phyloP scores from a whole-genome alignment of 2,797 vertebrate genomes.

The Poecile montanus region DNA sequence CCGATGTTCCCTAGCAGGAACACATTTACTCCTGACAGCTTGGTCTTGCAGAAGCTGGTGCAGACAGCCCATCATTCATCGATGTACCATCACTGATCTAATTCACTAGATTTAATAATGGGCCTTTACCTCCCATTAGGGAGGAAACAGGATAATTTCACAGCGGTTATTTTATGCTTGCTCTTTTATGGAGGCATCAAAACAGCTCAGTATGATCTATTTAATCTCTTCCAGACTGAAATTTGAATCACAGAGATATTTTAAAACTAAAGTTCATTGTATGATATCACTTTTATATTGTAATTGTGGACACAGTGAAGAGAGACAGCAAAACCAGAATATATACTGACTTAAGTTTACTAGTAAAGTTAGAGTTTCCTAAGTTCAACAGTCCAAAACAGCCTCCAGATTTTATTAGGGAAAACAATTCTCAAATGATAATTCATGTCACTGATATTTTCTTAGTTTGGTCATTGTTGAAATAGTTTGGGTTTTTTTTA shows the following conservation, averaged over 20 bases:
- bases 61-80: not conserved
- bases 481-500: not conserved
- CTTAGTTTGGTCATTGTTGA: not conserved
- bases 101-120: not conserved
- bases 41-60: not conserved
- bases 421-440: not conserved
- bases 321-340: not conserved
- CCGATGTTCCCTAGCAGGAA: not conserved
- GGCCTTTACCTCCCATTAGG: not conserved
- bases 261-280: not conserved
- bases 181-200: not conserved
- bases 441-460: not conserved
- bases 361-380: not conserved
- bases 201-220: not conserved
- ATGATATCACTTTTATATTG: not conserved
- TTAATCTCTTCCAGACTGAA: not conserved
- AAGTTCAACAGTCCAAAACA: not conserved
- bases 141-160: not conserved
- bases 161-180: not conserved
- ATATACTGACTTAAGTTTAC: not conserved
- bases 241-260: not conserved
- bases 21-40: not conserved
- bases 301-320: not conserved
- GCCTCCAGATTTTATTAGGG: not conserved
- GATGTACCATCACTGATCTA: not conserved